phyloP scores from a whole-genome alignment of 2,797 vertebrate species.

The Molossus alvarezi region DNA sequence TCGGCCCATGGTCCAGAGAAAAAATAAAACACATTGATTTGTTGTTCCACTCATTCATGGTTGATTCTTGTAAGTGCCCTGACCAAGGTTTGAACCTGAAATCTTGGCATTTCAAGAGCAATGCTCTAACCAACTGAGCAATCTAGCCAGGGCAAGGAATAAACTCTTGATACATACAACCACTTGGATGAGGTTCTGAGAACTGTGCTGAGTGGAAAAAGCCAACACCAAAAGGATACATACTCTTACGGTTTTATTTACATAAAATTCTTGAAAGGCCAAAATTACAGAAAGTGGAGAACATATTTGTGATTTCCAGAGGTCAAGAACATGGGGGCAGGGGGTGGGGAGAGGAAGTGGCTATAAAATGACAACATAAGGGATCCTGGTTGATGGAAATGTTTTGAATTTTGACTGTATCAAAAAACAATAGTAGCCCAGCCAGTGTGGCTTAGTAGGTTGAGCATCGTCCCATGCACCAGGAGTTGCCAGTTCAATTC shows the following conservation, averaged over 20 bases:
- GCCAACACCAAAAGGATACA: not conserved
- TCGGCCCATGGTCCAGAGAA: too few relatives aligned
- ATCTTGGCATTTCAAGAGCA: not conserved
- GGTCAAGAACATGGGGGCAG: not conserved
- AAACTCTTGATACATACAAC: not conserved
- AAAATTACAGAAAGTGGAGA: not conserved
- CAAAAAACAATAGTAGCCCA: not conserved
- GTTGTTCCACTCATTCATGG: not conserved
- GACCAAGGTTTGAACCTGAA: not conserved
- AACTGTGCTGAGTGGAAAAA: not conserved
- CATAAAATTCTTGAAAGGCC: conserved; percentile 1
- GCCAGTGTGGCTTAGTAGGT: too few relatives aligned
- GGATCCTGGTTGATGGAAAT: not conserved
- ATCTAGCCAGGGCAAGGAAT: not conserved
- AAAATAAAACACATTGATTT: too few relatives aligned
- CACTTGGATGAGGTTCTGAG: not conserved
- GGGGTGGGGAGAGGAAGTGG: not conserved
- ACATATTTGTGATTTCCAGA: not conserved
- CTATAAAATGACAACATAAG: not conserved
- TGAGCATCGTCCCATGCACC: too few relatives aligned
- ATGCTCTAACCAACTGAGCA: not conserved
- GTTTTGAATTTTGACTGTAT: not conserved
- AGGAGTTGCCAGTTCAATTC: too few relatives aligned
- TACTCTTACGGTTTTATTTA: not conserved
- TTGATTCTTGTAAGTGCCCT: not conserved